Conservation (phyloP, 2,888 invertebrate species). For the Andricus curvator region DNA sequence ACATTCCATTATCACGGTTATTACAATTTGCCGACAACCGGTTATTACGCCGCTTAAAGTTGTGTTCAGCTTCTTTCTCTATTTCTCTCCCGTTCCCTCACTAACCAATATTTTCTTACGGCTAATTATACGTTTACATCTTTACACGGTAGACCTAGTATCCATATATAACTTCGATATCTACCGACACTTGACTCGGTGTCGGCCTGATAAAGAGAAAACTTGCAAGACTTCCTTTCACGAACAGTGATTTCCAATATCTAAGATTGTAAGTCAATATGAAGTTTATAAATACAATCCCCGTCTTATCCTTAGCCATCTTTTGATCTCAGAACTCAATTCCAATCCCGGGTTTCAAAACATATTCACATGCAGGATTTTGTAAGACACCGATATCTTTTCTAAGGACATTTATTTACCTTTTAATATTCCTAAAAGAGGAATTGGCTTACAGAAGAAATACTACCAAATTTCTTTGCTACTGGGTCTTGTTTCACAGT, state of each 20-base stretch:
- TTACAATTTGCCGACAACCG: conserved; percentile 61
- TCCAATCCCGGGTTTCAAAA: no score
- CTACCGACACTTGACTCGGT: neutral
- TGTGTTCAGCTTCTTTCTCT: conserved; percentile 42
- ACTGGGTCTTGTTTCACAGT: no score
- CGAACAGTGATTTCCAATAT: conserved; percentile 21
- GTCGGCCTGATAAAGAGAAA: conserved; percentile 12
- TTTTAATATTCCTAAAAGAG: no score
- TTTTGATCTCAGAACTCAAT: neutral
- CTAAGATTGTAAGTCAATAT: neutral
- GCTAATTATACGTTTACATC: conserved; percentile 16
- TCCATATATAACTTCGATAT: conserved; percentile 21
- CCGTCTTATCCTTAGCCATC: neutral
- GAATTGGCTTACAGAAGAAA: no score
- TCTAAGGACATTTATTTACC: no score
- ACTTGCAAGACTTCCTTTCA: conserved; percentile 7
- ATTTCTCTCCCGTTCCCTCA: conserved; percentile 39
- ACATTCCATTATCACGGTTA: conserved; percentile 62
- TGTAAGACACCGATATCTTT: no score
- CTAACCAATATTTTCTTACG: conserved; percentile 37
- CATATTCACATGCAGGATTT: no score
- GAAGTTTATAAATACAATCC: conserved; percentile 14
- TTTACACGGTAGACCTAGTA: neutral
- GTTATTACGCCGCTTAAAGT: conserved; percentile 57
- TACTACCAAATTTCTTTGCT: no score